These are phyloP conservation scores for Strigops habroptila DNA, from an alignment of 2,113 vertebrate genomes.

Conservation along the genomic window DNA sequence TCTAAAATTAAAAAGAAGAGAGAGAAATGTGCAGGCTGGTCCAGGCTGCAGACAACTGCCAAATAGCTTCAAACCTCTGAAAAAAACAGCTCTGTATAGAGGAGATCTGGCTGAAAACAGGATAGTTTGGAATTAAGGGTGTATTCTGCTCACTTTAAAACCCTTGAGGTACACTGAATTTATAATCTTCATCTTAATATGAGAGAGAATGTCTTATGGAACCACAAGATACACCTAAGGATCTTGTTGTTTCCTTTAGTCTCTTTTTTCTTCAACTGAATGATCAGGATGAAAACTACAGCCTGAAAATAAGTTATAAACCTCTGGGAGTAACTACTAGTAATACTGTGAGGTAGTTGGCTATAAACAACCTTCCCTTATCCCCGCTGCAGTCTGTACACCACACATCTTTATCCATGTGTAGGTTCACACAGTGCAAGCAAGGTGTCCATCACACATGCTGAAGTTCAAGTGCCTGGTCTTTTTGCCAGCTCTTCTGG, in stretches of 20 bases:
- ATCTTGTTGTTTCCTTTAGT: background rate
- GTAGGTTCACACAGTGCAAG: background rate
- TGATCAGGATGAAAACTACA: background rate
- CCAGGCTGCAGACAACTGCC: background rate
- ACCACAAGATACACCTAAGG: background rate
- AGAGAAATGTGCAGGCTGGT: background rate
- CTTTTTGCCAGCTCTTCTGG: background rate
- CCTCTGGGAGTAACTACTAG: background rate
- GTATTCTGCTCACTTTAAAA: background rate
- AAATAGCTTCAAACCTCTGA: background rate
- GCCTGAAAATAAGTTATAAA: background rate
- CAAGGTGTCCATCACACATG: rapidly evolving
- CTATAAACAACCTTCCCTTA: background rate
- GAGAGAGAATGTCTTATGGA: background rate
- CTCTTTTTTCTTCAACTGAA: background rate
- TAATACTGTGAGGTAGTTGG: background rate
- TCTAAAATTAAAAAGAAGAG: conserved; percentile 12
- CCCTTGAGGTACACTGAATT: background rate
- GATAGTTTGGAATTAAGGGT: background rate
- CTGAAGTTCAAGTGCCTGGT: background rate
- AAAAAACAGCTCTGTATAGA: background rate
- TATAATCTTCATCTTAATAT: background rate
- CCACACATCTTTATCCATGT: background rate
- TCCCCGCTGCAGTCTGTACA: background rate
- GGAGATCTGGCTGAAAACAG: background rate